Base-by-base conservation (phyloP, 2,797 vertebrate genomes). In the Syngnathus rostellatus region DNA sequence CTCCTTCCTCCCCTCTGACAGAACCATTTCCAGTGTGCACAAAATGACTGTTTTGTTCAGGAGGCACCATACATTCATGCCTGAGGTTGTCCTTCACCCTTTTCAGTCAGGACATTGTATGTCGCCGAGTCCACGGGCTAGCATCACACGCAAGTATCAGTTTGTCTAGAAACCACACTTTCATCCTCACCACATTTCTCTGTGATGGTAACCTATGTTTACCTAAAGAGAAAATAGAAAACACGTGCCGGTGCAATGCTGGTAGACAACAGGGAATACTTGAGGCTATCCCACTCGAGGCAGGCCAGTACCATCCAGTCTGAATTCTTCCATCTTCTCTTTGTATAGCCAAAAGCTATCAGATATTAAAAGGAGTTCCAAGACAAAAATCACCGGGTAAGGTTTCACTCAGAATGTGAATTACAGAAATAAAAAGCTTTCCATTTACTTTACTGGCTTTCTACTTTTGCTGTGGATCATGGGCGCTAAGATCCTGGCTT, bases 161-260 rank as follows among this genome's bases (percentile, higher is more conserved):
- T 57, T 41, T 54, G 19, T 70, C 62, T 62, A 71, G 71, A 76
- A 53, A 58, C 37, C 66, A 63, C 72, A 75, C 85, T 82, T 83
- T 68, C 31, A 63, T 72, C 67, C 72, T 76, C 71, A 68, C 79
- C 76, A 66, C 77, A 73, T 69, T 67, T 19, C n/a, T 75, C 74
- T 87, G 83, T 86, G 85, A 88, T 81, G 81, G 79, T 72, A 85
- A 74, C 76, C 69, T 76, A 76, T 60, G 77, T 84, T 83, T 79
- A 80, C 84, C 80, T 80, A 75, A 68, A 75, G 50, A 68, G 73
- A 83, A 85, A 88, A 89, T 86, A 81, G 80, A 76, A 87, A 89
- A 85, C 86, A 86, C 82, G 86, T 88, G 86, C 63, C 51, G 77
- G 64, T 63, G 73, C 65, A 86, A 82, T 72, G 73, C 69, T 77